Percentiles rank a stretch among this genome's conserved stretches.
Conservation (phyloP, 2,888 invertebrate species). For the Epinotia bilunana region DNA sequence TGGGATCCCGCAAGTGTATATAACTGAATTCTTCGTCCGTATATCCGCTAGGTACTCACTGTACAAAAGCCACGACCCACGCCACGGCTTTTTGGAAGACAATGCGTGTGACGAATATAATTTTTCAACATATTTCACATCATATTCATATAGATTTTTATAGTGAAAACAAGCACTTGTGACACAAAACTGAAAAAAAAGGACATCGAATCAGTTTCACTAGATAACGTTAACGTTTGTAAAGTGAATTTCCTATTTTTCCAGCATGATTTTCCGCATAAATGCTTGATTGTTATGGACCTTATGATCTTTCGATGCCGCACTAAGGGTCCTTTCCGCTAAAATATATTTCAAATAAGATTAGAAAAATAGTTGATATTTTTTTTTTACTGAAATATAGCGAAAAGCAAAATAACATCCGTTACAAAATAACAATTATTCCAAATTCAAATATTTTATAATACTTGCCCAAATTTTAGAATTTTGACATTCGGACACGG, state of each 20-base stretch:
- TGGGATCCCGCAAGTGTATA: background rate
- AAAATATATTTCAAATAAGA: background rate
- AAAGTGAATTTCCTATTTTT: background rate
- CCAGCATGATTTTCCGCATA: background rate
- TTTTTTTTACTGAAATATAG: background rate
- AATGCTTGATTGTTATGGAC: background rate
- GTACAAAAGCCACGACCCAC: too few species aligned
- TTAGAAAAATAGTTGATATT: too few species aligned
- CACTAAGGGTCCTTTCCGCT: too few species aligned
- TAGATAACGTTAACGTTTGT: too few species aligned
- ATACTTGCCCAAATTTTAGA: background rate
- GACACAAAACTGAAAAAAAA: background rate
- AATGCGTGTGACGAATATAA: constrained; percentile 22
- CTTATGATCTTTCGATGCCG: too few species aligned
- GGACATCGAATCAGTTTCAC: background rate
- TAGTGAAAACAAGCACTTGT: background rate
- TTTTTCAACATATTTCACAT: background rate
- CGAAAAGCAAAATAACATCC: background rate
- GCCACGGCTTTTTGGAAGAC: constrained; percentile 40
- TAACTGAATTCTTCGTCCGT: background rate
- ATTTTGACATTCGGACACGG: background rate
- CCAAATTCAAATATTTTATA: background rate
- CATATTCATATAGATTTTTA: background rate
- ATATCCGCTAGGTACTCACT: background rate
- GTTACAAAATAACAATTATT: background rate